Evolutionary conservation across 2,797 vertebrate genomes (phyloP).

Genomic region (Molossus alvarezi): DNA sequence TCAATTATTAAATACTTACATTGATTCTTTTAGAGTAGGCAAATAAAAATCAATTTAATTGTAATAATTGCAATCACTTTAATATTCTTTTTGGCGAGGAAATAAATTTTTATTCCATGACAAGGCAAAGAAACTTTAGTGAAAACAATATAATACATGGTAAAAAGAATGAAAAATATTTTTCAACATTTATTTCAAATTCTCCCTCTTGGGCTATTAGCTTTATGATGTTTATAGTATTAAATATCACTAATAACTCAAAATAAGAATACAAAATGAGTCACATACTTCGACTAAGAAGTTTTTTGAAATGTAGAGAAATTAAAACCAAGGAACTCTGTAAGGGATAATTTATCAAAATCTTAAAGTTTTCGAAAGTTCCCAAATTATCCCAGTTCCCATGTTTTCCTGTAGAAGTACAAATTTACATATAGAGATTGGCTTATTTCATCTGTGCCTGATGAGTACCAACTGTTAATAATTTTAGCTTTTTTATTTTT

Average conservation of each 20-base stretch:
- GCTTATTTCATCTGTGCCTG: slow-evolving; percentile 28
- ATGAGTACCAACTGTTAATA: neutral
- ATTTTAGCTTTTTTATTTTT: neutral
- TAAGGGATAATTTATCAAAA: slow-evolving; percentile 51
- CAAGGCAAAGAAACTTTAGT: slow-evolving; percentile 37
- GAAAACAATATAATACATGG: slow-evolving; percentile 30
- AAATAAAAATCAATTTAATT: slow-evolving; percentile 47
- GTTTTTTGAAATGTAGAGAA: slow-evolving; percentile 30
- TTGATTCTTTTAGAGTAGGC: slow-evolving; percentile 25
- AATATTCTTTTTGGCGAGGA: neutral
- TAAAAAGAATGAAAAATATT: neutral
- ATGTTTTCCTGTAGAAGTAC: neutral
- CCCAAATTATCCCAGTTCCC: slow-evolving; percentile 2
- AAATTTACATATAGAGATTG: slow-evolving; percentile 33
- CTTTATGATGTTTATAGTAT: neutral
- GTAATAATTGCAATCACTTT: neutral
- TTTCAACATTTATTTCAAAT: slow-evolving; percentile 25
- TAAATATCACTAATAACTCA: slow-evolving; percentile 30
- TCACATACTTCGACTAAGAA: neutral
- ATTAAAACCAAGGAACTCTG: slow-evolving; percentile 16
- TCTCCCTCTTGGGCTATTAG: neutral
- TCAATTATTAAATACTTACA: slow-evolving; percentile 4
- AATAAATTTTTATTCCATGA: slow-evolving; percentile 61
- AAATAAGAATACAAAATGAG: slow-evolving; percentile 26
- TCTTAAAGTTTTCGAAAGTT: slow-evolving; percentile 16